Percentiles rank a stretch among this genome's conserved stretches.
Evolutionary conservation across 1,140 invertebrate genomes (phyloP).

Genomic region (Oedothorax gibbosus): DNA sequence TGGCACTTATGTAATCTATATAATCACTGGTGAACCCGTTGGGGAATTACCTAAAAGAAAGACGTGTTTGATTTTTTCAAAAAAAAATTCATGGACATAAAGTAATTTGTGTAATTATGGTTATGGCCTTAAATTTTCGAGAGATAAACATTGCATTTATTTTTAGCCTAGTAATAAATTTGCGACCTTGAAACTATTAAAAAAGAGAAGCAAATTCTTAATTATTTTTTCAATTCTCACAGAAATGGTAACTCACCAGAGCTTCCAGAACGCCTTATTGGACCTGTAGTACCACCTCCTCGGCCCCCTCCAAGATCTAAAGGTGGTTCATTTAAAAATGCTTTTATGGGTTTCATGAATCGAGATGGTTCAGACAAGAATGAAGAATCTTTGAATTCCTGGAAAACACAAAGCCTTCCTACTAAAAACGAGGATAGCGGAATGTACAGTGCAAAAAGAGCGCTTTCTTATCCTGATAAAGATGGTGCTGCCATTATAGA

Average conservation of each 20-base stretch:
- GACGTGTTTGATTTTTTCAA: too few species aligned
- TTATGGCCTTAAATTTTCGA: too few species aligned
- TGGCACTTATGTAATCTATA: too few species aligned
- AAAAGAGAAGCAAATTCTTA: too few species aligned
- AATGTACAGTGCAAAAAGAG: slow-evolving; percentile 29
- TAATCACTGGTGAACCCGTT: neutral
- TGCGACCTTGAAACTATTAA: too few species aligned
- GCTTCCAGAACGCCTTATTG: slow-evolving; percentile 35
- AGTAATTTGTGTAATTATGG: too few species aligned
- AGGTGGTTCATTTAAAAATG: slow-evolving; percentile 27
- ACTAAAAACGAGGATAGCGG: slow-evolving; percentile 6
- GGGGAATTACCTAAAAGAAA: neutral
- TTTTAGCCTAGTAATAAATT: too few species aligned
- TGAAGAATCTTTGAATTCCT: slow-evolving; percentile 3
- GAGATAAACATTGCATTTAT: too few species aligned
- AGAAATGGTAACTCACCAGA: slow-evolving; percentile 41
- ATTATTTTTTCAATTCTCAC: neutral
- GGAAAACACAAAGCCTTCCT: slow-evolving; percentile 52
- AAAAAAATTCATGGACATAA: too few species aligned
- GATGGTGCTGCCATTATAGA: slow-evolving; percentile 29
- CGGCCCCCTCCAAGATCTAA: slow-evolving; percentile 47
- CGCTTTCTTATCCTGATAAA: slow-evolving; percentile 22
- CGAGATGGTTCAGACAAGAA: slow-evolving; percentile 29
- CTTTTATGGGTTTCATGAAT: slow-evolving; percentile 40
- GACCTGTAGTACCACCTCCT: slow-evolving; percentile 41